Evolutionary conservation across 2,888 invertebrate species (phyloP), one percentile per base, ranked within the genome.

Genomic region (Melanargia galathea): DNA sequence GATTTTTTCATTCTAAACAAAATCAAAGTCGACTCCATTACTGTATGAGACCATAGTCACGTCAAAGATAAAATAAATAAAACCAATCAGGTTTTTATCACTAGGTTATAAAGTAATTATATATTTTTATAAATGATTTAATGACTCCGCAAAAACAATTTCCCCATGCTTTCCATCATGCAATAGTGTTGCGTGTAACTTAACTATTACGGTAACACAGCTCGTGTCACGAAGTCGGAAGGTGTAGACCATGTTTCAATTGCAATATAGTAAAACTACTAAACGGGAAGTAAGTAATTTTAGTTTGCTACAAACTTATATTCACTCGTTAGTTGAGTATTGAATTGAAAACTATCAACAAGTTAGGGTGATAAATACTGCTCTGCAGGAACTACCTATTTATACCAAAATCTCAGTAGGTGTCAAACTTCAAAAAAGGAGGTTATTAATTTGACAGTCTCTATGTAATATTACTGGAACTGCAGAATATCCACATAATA

Each of bases 241-340:
- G 56, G 51, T 58, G 55, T 58, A 55, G 45, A 57, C 52, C 52
- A 18, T 46, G 52, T 45, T 61, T 61, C 60, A 48, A 33, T 64
- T 58, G 58, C 57, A 61, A 35, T 46, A 46, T 46, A 46, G 57
- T 46, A 46, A n/a, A 46, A 57, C 46, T 57, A 57, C 20, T 33
- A 33, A 51, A 18, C 20, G 30, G 51, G 51, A 18, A 51, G 51
- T 33, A 38, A 61, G 40, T 66, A 60, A 55, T 49, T n/a, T 26
- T 38, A 55, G 52, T 62, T 63, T n/a, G 22, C 40, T 57, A n/a
- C 43, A 46, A 60, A 52, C 61, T 52, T 60, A 43, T 24, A 52
- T 33, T 30, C 52, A n/a, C 48, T 55, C 16, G 48, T 63, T 60
- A 38, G 45, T 24, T 24, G 16, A 11, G 30, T 60, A 54, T 8